A percentile compares a stretch with the other conserved stretches of the same genome.
These are phyloP conservation scores for Cladopsammia gracilis DNA, from an alignment of 64 coral and sea anemone species.

Conservation along the genomic window DNA sequence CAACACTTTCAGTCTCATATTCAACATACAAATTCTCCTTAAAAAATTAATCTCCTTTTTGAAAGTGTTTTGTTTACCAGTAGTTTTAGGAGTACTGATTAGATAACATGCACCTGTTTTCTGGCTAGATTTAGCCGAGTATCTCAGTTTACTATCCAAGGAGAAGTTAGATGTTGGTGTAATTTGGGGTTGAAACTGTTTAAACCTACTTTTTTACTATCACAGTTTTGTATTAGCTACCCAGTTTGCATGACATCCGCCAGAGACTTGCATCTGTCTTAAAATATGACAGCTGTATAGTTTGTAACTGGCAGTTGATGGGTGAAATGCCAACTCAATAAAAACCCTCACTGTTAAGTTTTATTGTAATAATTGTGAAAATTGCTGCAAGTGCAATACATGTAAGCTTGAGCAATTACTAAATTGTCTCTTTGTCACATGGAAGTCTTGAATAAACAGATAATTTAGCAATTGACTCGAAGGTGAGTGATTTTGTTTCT, in stretches of 20 bases:
- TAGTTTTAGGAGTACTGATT: too few relatives aligned
- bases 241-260: not conserved
- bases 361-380: slow-evolving; percentile 39
- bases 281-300: not conserved
- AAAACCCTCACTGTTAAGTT: slow-evolving; percentile 19
- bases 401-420: slow-evolving; percentile 48
- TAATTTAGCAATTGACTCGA: slow-evolving; percentile 38
- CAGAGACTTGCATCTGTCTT: not conserved
- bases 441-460: slow-evolving; percentile 3
- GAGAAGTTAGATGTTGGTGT: slow-evolving; percentile 22
- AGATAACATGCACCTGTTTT: not conserved
- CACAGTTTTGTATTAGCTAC: slow-evolving; percentile 50
- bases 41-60: not conserved
- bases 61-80: too few relatives aligned
- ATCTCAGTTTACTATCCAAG: not conserved
- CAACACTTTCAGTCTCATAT: slow-evolving; percentile 11
- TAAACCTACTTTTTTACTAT: slow-evolving; percentile 51
- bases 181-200: not conserved
- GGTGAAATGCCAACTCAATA: not conserved
- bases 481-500: not conserved
- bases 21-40: slow-evolving; percentile 45
- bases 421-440: slow-evolving; percentile 37
- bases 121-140: not conserved
- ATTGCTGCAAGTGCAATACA: slow-evolving; percentile 28
- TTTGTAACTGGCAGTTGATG: slow-evolving; percentile 11